A percentile compares a stretch with the other conserved stretches of the same genome.
These are phyloP conservation scores for Myotis planiceps DNA, from an alignment of 2,797 vertebrate genomes.

Conservation along the genomic window DNA sequence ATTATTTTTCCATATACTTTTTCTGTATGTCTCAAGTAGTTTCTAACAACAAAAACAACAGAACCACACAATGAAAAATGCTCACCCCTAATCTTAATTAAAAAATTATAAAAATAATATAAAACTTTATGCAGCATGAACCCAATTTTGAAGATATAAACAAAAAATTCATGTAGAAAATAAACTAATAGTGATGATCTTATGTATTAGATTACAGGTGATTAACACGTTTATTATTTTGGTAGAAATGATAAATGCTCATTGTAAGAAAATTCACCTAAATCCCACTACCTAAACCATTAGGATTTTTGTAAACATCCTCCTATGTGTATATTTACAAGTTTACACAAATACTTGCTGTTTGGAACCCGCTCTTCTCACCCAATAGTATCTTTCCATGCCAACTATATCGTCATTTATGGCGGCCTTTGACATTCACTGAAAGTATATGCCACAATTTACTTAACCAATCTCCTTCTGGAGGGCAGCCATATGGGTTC, in stretches of 20 bases:
- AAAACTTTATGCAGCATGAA: not conserved
- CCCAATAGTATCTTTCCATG: constrained; percentile 1
- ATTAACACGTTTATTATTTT: constrained; percentile 24
- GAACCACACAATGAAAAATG: not conserved
- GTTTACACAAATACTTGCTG: not conserved
- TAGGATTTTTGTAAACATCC: not conserved
- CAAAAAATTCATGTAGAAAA: not conserved
- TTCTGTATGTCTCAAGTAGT: not conserved
- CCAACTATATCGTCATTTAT: not conserved
- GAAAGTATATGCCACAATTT: not conserved
- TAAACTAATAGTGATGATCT: not conserved
- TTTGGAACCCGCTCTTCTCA: constrained; percentile 35
- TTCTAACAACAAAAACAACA: not conserved
- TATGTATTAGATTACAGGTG: not conserved
- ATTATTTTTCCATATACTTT: not conserved
- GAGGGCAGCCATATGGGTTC: not conserved
- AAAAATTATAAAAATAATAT: not conserved
- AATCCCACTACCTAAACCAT: not conserved
- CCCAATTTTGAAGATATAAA: not conserved
- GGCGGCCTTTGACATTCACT: not conserved
- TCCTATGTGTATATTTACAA: not conserved
- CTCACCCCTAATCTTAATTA: not conserved
- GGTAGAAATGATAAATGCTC: not conserved
- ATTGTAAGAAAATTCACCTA: not conserved
- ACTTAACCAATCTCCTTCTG: not conserved